Evolutionary conservation across 2,797 vertebrate genomes (phyloP).

Genomic region (Microhierax caerulescens): DNA sequence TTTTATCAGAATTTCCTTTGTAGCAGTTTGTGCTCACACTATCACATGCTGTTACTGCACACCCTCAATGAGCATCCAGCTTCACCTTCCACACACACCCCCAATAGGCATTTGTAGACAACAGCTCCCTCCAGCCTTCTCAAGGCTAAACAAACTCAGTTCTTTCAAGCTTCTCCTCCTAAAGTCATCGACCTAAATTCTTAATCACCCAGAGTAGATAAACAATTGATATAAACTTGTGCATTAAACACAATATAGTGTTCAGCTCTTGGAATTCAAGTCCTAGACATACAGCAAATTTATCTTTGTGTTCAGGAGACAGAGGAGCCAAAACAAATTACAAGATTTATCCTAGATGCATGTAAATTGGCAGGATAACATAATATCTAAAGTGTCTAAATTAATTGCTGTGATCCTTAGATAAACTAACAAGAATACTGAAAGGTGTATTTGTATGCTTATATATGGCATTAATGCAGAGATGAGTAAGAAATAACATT

Average conservation of each 20-base stretch:
- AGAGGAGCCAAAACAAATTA: conserved; percentile 16
- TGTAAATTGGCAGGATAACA: neutral
- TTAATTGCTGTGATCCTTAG: conserved; percentile 4
- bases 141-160: neutral
- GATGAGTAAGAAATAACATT: neutral
- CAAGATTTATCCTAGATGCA: conserved; percentile 14
- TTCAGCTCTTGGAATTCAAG: neutral
- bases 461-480: neutral
- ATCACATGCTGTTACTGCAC: neutral
- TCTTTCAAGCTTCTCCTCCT: neutral
- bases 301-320: neutral
- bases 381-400: neutral
- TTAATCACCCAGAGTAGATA: neutral
- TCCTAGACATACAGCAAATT: neutral
- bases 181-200: neutral
- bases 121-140: neutral
- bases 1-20: neutral
- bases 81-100: neutral
- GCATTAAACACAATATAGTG: neutral
- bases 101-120: neutral
- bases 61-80: neutral
- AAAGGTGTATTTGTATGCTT: neutral
- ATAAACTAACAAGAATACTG: neutral
- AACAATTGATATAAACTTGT: neutral
- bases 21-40: neutral